phyloP scores from a whole-genome alignment of 2,888 invertebrate species.

The Pseudanteris insignis region DNA sequence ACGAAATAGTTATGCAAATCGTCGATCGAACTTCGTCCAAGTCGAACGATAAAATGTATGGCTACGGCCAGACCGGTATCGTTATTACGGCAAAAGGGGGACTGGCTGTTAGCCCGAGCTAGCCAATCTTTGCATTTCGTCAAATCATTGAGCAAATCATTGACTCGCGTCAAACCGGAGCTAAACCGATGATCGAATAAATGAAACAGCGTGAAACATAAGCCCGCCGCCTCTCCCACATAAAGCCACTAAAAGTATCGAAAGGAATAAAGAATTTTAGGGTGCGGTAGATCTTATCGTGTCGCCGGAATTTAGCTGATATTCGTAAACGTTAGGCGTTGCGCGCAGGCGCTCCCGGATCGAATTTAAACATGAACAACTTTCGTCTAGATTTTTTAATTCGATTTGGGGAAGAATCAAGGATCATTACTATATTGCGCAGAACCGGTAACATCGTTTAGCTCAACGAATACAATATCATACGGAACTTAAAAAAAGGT shows the following conservation, averaged over 20 bases:
- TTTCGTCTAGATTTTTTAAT: conserved; percentile 15
- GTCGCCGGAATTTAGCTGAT: conserved; percentile 40
- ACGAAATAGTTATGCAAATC: conserved; percentile 35
- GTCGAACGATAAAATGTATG: conserved; percentile 27
- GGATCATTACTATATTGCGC: too few species aligned
- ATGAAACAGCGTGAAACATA: conserved; percentile 16
- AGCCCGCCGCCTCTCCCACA: conserved; percentile 30
- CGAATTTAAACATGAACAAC: conserved; percentile 3
- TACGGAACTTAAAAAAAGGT: too few species aligned
- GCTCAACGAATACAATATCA: too few species aligned
- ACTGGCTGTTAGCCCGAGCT: too few species aligned
- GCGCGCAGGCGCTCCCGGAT: conserved; percentile 14
- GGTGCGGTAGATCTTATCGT: conserved; percentile 45
- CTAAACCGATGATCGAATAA: too few species aligned
- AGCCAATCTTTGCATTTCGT: conserved; percentile 19
- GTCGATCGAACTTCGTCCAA: conserved; percentile 30
- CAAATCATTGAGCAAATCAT: conserved; percentile 31
- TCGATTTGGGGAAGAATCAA: conserved; percentile 13
- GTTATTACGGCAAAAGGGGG: too few species aligned
- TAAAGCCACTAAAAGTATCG: conserved; percentile 35
- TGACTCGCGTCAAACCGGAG: conserved; percentile 28
- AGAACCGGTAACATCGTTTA: too few species aligned
- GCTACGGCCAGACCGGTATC: conserved; percentile 3
- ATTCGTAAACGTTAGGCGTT: conserved; percentile 22
- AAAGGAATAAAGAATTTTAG: conserved; percentile 35